Evolutionary conservation across 2,888 invertebrate genomes (phyloP), one percentile per base, ranked within the genome.

Genomic region (Cephus pygmeus): DNA sequence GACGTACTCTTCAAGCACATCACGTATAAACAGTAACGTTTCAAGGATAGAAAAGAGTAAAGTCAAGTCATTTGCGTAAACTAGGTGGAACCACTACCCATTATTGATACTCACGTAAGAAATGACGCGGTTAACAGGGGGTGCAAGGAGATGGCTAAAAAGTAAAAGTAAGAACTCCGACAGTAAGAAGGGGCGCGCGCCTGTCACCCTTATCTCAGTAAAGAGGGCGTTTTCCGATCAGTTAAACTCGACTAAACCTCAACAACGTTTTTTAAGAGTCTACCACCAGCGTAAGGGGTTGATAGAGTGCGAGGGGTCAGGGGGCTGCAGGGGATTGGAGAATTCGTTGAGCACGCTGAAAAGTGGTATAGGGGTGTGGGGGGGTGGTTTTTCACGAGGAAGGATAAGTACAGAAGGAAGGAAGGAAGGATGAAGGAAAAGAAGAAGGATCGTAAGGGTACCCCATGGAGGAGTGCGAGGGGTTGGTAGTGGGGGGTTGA

Each of bases 311-410:
- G 80, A 81, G 15, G 76, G 33, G 15, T 34, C 69, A 35, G 12
- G 11, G 33, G 33, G 76, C 31, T 76, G 15, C 23, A 56, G 56
- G 56, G 23, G 23, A 15, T 56, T 23, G 15, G 23, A 56, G 23
- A 56, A 56, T 56, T 56, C 56, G 56, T 56, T 56, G 56, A 56
- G 56, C 81, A 36, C 73, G 76, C 69, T 77, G 77, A 76, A 78
- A 79, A 69, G 79, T 76, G 81, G 78, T 78, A 78, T 80, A 75
- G 81, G 91, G 92, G 92, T 3, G 3, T 0, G 11, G 11, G 3
- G 11, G 12, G 35, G 12, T 12, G 34, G 34, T 93, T 92, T 91
- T 92, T 92, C 92, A 86, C 86, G 79, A 92, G 93, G 92, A 93
- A 91, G 89, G 90, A 86, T 90, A 91, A 91, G 92, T 92, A 90